Evolutionary conservation across 1,140 invertebrate species (phyloP), one percentile per base, ranked within the genome.

Genomic region (Monochamus saltuarius): DNA sequence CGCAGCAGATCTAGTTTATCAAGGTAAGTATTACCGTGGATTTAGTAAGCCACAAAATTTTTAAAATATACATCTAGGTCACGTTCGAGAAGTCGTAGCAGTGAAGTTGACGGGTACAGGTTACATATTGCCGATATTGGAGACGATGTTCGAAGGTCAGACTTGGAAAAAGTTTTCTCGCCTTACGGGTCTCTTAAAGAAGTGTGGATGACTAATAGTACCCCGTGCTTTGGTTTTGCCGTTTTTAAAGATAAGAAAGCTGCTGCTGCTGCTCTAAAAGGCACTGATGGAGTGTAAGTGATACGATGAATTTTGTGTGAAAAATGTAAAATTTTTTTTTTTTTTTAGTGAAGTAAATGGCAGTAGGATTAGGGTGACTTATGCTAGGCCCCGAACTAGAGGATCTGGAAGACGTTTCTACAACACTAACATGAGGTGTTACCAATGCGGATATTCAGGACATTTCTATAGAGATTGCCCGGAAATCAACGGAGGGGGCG

Each of bases 151-250:
- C 72, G 77, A 8, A 79, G 80, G 61, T 74, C 78, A 37, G 82
- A 86, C 67, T 67, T 86, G 36, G 84, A 87, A 67, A 81, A 84
- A 64, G 78, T 84, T 7, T 90, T 89, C 74, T 76, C 82, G 35
- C 83, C 84, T 56, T 89, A 84, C 77, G 87, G 87, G 1, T 78
- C 80, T 40, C 72, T 89, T 40, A 81, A 81, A 61, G 89, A 86
- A 74, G 83, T 89, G 10, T 89, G 87, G 87, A 84, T 89, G 62
- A 87, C 87, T 1, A 80, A 86, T 64, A 87, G 87, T 71, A 82
- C 82, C 29, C 81, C 82, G 1, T 84, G 87, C 29, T 89, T 89
- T 81, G 88, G 87, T 17, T 89, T 89, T 78, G 82, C 89, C 52
- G 87, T 89, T 61, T 89, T 82, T 75, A 85, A 87, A 75, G 85